phyloP scores from a whole-genome alignment of 1,140 invertebrate genomes.

The Armadillidium nasatum region DNA sequence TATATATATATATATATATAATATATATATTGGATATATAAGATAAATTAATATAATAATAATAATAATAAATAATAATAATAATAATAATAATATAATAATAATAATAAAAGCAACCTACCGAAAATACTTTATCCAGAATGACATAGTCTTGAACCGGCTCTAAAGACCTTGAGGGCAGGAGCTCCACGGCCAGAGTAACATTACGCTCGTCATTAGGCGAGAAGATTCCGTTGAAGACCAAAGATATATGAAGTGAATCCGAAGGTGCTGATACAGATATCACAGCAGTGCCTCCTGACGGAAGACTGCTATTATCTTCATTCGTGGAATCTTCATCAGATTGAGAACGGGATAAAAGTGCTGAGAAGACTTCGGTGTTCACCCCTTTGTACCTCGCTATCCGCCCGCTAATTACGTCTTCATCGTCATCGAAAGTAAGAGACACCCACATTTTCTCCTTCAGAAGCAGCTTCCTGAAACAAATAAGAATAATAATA shows the following conservation, averaged over 20 bases:
- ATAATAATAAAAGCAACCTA: constrained; percentile 12
- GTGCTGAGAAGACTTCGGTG: constrained; percentile 74
- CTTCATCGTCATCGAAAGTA: constrained; percentile 60
- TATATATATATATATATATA: too few relatives aligned
- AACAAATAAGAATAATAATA: not conserved
- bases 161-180: constrained; percentile 46
- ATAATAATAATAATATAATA: too few relatives aligned
- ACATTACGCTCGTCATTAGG: constrained; percentile 62
- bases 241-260: constrained; percentile 70
- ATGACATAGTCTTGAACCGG: constrained; percentile 36
- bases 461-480: constrained; percentile 61
- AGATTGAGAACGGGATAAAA: constrained; percentile 57
- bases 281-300: constrained; percentile 75
- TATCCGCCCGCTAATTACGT: constrained; percentile 47
- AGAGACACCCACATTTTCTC: constrained; percentile 70
- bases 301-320: constrained; percentile 23
- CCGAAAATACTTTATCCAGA: constrained; percentile 37
- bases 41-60: too few relatives aligned
- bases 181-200: constrained; percentile 64
- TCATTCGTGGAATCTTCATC: not conserved
- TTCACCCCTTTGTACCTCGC: constrained; percentile 57
- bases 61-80: too few relatives aligned
- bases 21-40: too few relatives aligned
- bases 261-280: constrained; percentile 69
- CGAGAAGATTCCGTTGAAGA: constrained; percentile 74